phyloP scores from a whole-genome alignment of 2,888 invertebrate genomes.

The Drosophila quinaria region DNA sequence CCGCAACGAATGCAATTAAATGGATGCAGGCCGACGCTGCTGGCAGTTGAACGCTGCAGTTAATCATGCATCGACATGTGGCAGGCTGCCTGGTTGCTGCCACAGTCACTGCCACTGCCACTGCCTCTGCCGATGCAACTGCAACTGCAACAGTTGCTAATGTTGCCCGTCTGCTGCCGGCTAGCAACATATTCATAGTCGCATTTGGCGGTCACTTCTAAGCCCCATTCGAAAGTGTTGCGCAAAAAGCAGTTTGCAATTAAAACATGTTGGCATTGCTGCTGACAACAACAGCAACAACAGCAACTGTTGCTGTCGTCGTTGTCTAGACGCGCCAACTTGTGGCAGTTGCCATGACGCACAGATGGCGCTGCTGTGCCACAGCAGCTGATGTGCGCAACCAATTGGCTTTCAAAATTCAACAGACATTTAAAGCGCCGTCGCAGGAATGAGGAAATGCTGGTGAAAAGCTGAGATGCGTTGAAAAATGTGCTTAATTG shows the following conservation, averaged over 20 bases:
- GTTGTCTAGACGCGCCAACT: slow-evolving; percentile 47
- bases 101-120: slow-evolving; percentile 4
- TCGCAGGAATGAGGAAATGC: slow-evolving; percentile 77
- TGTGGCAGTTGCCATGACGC: slow-evolving; percentile 56
- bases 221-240: slow-evolving; percentile 78
- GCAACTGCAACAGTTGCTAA: slow-evolving; percentile 17
- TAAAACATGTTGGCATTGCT: slow-evolving; percentile 70
- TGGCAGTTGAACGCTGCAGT: slow-evolving; percentile 74
- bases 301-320: slow-evolving; percentile 28
- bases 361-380: slow-evolving; percentile 74
- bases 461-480: slow-evolving; percentile 79
- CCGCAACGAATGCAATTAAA: slow-evolving; percentile 79
- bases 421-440: slow-evolving; percentile 33
- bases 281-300: slow-evolving; percentile 26
- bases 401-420: slow-evolving; percentile 71
- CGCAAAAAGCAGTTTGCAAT: slow-evolving; percentile 81
- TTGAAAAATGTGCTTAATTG: slow-evolving; percentile 81
- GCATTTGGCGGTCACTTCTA: slow-evolving; percentile 77
- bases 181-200: slow-evolving; percentile 45
- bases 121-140: slow-evolving; percentile 13
- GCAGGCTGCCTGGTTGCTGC: slow-evolving; percentile 19
- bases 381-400: slow-evolving; percentile 63
- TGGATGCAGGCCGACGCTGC: slow-evolving; percentile 70
- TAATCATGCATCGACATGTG: slow-evolving; percentile 82
- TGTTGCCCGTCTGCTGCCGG: slow-evolving; percentile 27